These are phyloP conservation scores for Terrapene triunguis DNA, from an alignment of 2,113 vertebrate species.

Conservation along the genomic window DNA sequence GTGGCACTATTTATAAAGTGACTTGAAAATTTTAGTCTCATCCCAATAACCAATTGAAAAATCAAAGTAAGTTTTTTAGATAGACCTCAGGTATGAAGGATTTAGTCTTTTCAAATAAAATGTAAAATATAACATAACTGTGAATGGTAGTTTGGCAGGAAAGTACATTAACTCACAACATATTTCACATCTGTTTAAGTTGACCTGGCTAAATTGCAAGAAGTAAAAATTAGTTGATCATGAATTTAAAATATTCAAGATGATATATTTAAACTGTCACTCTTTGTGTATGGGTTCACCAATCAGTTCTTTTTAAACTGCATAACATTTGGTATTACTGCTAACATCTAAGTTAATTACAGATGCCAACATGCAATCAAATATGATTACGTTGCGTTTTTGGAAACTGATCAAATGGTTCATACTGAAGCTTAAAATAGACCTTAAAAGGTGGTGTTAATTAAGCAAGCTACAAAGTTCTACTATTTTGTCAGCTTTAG, in stretches of 20 bases:
- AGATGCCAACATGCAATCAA: conserved; percentile 57
- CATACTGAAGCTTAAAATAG: conserved; percentile 56
- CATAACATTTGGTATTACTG: conserved; percentile 27
- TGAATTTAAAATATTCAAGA: conserved; percentile 32
- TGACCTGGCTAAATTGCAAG: conserved; percentile 8
- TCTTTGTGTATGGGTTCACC: not conserved
- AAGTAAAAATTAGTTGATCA: conserved; percentile 33
- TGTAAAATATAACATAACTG: conserved; percentile 38
- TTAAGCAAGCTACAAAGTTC: conserved; percentile 37
- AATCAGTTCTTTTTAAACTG: conserved; percentile 34
- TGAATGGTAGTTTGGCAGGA: conserved; percentile 19
- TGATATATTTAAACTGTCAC: conserved; percentile 7
- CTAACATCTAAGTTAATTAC: conserved; percentile 47
- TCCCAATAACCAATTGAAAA: not conserved
- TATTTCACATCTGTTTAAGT: conserved; percentile 36
- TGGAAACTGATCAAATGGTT: conserved; percentile 45
- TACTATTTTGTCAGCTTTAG: not conserved
- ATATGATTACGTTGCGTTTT: conserved; percentile 59
- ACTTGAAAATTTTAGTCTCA: conserved; percentile 1
- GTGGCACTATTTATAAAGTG: not conserved
- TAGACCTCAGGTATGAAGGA: conserved; percentile 13
- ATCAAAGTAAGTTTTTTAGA: conserved; percentile 13
- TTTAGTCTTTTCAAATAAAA: not conserved
- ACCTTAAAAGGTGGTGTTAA: conserved; percentile 32
- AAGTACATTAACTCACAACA: conserved; percentile 31